These are phyloP conservation scores for Buphagus erythrorhynchus DNA, from an alignment of 2,797 vertebrate species.

Conservation along the genomic window DNA sequence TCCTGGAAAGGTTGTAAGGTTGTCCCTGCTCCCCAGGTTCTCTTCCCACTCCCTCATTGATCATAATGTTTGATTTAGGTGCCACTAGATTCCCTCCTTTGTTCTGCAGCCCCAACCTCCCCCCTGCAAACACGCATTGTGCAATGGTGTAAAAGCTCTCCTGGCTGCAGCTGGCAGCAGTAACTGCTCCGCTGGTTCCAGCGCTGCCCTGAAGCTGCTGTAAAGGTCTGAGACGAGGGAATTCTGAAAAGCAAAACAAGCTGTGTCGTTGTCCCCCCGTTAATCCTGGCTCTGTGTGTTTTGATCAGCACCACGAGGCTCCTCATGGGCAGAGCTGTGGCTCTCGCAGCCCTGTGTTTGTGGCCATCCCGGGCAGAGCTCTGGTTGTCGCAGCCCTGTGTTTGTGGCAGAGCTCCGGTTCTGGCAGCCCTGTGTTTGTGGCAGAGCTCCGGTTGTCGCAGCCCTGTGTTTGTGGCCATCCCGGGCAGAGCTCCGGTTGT, in stretches of 20 bases:
- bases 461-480: not conserved
- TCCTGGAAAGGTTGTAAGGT: slow-evolving; percentile 63
- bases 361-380: not conserved
- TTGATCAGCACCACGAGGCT: slow-evolving; percentile 4
- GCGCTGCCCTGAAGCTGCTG: slow-evolving; percentile 52
- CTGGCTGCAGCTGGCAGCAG: slow-evolving; percentile 63
- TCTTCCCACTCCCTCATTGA: slow-evolving; percentile 53
- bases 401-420: not conserved
- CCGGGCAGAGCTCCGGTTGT: not conserved
- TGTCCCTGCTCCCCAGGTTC: slow-evolving; percentile 39
- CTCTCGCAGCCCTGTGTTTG: not conserved
- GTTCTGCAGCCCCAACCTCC: slow-evolving; percentile 41
- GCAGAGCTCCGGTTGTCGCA: not conserved
- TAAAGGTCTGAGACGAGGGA: slow-evolving; percentile 65
- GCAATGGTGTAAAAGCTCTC: slow-evolving; percentile 57
- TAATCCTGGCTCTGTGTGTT: not conserved
- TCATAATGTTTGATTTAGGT: slow-evolving; percentile 62
- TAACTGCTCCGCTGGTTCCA: slow-evolving; percentile 67
- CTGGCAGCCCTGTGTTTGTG: not conserved
- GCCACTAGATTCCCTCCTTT: slow-evolving; percentile 60
- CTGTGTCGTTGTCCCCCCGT: not conserved
- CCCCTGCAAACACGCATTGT: slow-evolving; percentile 23
- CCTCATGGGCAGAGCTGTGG: not conserved
- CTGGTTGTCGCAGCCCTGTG: accelerated
- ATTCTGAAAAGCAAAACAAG: slow-evolving; percentile 55